Conservation (phyloP, 1,140 invertebrate genomes). For the Euura lappo region DNA sequence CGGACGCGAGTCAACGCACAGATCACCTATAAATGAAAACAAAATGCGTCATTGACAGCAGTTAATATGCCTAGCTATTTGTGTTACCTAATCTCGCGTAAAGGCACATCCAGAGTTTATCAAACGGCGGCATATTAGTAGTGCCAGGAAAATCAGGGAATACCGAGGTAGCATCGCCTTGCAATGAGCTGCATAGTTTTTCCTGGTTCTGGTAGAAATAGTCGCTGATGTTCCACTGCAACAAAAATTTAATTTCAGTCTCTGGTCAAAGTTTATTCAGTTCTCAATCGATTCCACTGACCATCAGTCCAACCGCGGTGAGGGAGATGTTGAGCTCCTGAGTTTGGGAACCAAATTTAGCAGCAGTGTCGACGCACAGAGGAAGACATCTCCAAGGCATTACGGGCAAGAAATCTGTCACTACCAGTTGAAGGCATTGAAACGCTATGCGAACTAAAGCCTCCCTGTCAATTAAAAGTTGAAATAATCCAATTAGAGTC, state of each 20-base stretch:
- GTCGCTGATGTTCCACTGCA: conserved; percentile 97
- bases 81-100: conserved; percentile 79
- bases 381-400: conserved; percentile 89
- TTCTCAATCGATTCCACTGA: conserved; percentile 51
- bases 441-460: conserved; percentile 92
- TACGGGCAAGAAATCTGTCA: conserved; percentile 93
- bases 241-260: conserved; percentile 22
- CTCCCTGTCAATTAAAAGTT: conserved; percentile 71
- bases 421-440: conserved; percentile 94
- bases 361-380: conserved; percentile 91
- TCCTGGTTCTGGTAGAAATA: conserved; percentile 96
- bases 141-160: conserved; percentile 85
- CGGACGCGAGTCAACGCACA: conserved; percentile 94
- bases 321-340: conserved; percentile 98
- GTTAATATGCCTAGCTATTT: not conserved
- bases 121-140: conserved; percentile 86
- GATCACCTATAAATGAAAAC: conserved; percentile 67
- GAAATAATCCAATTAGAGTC: conserved; percentile 21
- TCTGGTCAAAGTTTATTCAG: not conserved
- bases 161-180: conserved; percentile 70
- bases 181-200: conserved; percentile 77
- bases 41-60: too few species aligned
- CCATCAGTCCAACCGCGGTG: conserved; percentile 96
- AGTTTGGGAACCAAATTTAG: conserved; percentile 95
- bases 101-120: conserved; percentile 95